Evolutionary conservation across 2,888 invertebrate genomes (phyloP).

Genomic region (Hofmannophila pseudospretella): DNA sequence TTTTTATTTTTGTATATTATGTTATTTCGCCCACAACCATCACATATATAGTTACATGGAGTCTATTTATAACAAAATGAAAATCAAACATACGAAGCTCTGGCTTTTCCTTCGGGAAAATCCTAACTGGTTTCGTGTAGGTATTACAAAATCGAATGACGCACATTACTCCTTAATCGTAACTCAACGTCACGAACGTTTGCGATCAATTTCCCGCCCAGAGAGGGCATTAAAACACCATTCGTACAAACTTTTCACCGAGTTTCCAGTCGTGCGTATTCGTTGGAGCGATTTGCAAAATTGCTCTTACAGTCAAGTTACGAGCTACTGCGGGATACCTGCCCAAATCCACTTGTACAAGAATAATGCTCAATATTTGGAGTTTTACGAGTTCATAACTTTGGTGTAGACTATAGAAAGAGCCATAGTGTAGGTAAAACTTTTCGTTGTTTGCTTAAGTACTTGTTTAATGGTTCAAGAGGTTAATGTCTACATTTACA

Average conservation of each 20-base stretch:
- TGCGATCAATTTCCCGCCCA: slow-evolving; percentile 43
- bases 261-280: slow-evolving; percentile 47
- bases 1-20: too few relatives aligned
- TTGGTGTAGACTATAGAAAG: slow-evolving; percentile 2
- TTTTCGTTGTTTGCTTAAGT: slow-evolving; percentile 17
- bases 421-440: slow-evolving; percentile 3
- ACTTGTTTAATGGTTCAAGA: slow-evolving; percentile 1
- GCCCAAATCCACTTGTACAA: slow-evolving; percentile 32
- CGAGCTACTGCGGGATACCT: slow-evolving; percentile 37
- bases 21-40: too few relatives aligned
- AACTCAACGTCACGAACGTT: slow-evolving; percentile 18
- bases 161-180: slow-evolving; percentile 3
- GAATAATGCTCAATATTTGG: slow-evolving; percentile 35
- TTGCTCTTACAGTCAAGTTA: slow-evolving; percentile 42
- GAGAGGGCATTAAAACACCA: slow-evolving; percentile 46
- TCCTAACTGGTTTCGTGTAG: too few relatives aligned
- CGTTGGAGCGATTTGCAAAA: slow-evolving; percentile 47
- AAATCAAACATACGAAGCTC: too few relatives aligned
- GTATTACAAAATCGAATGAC: not conserved
- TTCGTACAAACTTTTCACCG: slow-evolving; percentile 41
- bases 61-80: too few relatives aligned
- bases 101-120: too few relatives aligned
- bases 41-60: too few relatives aligned
- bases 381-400: slow-evolving; percentile 24
- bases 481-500: not conserved